Evolutionary conservation across 2,888 invertebrate species (phyloP), one percentile per base, ranked within the genome.

Genomic region (Lasiommata megera): DNA sequence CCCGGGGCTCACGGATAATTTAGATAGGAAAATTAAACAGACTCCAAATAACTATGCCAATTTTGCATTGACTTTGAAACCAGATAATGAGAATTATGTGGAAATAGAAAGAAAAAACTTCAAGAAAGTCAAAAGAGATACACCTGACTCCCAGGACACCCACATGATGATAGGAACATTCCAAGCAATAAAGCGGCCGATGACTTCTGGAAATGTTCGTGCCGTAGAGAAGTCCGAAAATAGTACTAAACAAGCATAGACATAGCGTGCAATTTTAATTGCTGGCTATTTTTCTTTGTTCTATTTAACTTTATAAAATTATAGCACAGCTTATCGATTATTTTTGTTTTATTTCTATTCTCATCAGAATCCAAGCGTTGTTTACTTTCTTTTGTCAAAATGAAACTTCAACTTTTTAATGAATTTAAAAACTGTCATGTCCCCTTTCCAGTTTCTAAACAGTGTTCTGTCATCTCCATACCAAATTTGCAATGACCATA

Each of bases 121-220:
- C 6, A 38, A 43, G 1, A 61, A 23, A 53, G 46, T 46, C 1
- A 63, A 59, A 48, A 51, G 63, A 9, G 56, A 63, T 40, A 57
- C 56, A 9, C 29, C 56, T 18, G 58, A 41, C 11, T 46, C 52
- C 6, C 29, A 50, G 9, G 55, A 56, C 29, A 54, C 44, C 14
- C 51, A 57, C 12, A 55, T 63, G 48, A 53, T 63, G 54, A 61
- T 63, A 14, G 63, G 63, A 9, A 63, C 63, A 14, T 63, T 63
- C 16, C 61, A 61, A 46, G 63, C 63, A 8, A 57, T 63, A 44
- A 40, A 61, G 44, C 56, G 55, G 12, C 61, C 63, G 6, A 58
- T 63, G 54, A 53, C 34, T 23, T 36, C 53, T 43, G 29, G 16
- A 16, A 46, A 46, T 16, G 11, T 5, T 31, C 16, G 29, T 31